Conservation (phyloP, 2,797 vertebrate species). For the Acrossocheilus fasciatus region DNA sequence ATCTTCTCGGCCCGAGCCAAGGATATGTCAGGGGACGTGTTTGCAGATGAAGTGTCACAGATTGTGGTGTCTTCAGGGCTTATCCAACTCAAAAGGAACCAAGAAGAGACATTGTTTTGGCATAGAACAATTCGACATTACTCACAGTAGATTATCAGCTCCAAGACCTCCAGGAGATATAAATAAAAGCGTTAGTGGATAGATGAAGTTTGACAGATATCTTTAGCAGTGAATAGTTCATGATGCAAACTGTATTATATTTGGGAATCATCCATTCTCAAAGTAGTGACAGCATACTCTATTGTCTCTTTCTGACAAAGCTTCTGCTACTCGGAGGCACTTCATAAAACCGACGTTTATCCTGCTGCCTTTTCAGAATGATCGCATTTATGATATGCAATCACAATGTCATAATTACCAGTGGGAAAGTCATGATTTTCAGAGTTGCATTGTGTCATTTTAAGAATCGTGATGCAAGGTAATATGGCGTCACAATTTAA, state of each 20-base stretch:
- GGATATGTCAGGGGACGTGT: not conserved
- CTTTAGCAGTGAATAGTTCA: constrained; percentile 5
- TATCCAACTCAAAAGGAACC: not conserved
- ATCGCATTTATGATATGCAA: not conserved
- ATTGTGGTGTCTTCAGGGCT: constrained; percentile 14
- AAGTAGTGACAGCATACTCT: not conserved
- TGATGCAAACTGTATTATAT: not conserved
- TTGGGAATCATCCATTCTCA: not conserved
- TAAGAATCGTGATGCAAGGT: not conserved
- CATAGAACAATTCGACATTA: not conserved
- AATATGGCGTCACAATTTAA: not conserved
- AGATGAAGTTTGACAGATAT: constrained; percentile 14
- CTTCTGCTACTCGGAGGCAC: not conserved
- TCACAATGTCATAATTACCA: not conserved
- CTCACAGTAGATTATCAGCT: constrained; percentile 1
- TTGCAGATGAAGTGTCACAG: not conserved
- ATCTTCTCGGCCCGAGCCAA: not conserved
- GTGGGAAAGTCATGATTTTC: not conserved
- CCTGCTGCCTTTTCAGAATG: not conserved
- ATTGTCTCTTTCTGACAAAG: constrained; percentile 14
- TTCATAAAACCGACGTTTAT: not conserved
- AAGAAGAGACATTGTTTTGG: constrained; percentile 30
- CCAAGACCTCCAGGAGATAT: not conserved
- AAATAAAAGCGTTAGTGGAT: not conserved
- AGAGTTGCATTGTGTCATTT: not conserved